Base-by-base conservation (phyloP, 2,113 vertebrate species). In the Machaerirhynchus nigripectus region DNA sequence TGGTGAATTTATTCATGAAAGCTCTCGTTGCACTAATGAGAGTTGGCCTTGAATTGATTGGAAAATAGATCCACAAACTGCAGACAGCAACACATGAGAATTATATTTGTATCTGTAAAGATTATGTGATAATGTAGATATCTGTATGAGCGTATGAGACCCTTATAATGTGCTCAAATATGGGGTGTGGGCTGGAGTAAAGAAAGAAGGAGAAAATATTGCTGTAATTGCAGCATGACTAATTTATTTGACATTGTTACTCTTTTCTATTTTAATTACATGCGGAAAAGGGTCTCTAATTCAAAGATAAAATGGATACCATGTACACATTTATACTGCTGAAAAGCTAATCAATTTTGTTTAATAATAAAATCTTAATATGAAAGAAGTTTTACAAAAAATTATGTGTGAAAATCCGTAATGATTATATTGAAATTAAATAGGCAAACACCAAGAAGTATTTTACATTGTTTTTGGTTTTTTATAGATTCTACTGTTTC, bases 1-100 rank as follows among this genome's bases (percentile, higher is more conserved):
- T 74, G 44, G 88, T 47, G 60, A 47, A 95, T 94, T 97, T 97
- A 96, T 95, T 94, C 73, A 93, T 89, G 87, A 97, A 95, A 94
- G 5, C 53, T 93, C 65, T 75, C 21, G 2, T 87, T 90, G 44
- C 50, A 73, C 87, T 93, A 94, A 95, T 90, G 76, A 95, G 69
- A 95, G 20, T 60, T 86, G 79, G 82, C 69, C 55, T 90, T 87
- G 79, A 77, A 97, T 94, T 94, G 67, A 95, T 83, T 90, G 64
- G 63, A 95, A 94, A 95, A 92, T 84, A 90, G 79, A 96, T 89
- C 82, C 67, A 85, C 67, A 88, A 81, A 85, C 53, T 90, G 73
- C 68, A 83, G 78, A 64, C 35, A 84, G 53, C 50, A 84, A 77
- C 75, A 71, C n/a, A 52, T 11, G 44, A 88, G 31, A 77, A 80